A percentile compares a stretch with the other conserved stretches of the same genome.
Evolutionary conservation across 1,140 invertebrate genomes (phyloP).

Genomic region (Ostrea edulis): DNA sequence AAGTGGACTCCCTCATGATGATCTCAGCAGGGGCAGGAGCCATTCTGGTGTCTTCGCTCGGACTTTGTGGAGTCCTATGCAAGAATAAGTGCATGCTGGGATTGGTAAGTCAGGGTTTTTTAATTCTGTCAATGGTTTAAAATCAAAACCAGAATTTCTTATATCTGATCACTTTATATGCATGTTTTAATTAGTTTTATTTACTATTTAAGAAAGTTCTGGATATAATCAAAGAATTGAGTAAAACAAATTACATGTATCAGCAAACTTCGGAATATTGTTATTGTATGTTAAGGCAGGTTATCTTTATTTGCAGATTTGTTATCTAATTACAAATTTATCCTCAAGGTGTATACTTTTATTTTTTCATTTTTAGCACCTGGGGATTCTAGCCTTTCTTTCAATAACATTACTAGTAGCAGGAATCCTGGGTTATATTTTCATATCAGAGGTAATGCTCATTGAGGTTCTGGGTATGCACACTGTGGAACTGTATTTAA

Average conservation of each 20-base stretch:
- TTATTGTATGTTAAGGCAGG: too few relatives aligned
- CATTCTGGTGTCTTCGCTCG: slow-evolving; percentile 66
- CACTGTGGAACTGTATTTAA: neutral
- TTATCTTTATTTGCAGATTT: neutral
- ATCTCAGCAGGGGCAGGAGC: slow-evolving; percentile 66
- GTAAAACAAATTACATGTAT: too few relatives aligned
- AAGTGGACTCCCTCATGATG: slow-evolving; percentile 71
- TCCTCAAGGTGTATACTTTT: neutral
- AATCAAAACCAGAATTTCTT: too few relatives aligned
- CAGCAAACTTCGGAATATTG: too few relatives aligned
- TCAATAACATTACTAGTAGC: slow-evolving; percentile 72
- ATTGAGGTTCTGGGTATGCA: neutral
- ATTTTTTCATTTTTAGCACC: slow-evolving; percentile 64
- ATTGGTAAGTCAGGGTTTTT: slow-evolving; percentile 61
- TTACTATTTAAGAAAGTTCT: too few relatives aligned
- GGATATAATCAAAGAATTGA: too few relatives aligned
- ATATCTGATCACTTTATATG: too few relatives aligned
- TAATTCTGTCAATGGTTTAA: neutral
- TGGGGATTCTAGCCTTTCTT: slow-evolving; percentile 69
- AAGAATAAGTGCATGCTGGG: slow-evolving; percentile 71
- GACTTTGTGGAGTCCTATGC: slow-evolving; percentile 62
- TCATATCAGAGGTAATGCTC: slow-evolving; percentile 67
- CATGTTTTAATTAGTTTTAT: too few relatives aligned
- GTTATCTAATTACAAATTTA: neutral
- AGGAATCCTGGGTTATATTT: slow-evolving; percentile 71